Evolutionary conservation across 1,140 invertebrate species (phyloP), one percentile per base, ranked within the genome.

Genomic region (Platorchestia sp.): DNA sequence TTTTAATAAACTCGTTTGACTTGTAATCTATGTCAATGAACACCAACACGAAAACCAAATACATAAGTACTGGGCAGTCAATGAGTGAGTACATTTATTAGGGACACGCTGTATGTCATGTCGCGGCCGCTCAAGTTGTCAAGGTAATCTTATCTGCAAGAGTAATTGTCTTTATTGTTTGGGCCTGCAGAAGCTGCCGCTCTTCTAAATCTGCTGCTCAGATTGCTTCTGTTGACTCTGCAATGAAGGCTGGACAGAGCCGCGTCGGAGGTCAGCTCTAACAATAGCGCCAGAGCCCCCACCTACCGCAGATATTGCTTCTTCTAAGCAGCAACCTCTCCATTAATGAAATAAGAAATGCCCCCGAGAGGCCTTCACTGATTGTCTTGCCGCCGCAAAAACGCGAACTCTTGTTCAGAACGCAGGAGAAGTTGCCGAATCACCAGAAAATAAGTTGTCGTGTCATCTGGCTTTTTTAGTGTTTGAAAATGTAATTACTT

Each of bases 281-380:
- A 89, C 87, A 89, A 89, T 89, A 89, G 87, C 87, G 42, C 27
- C 41, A 22, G 27, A 41, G 42, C 3, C 87, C 87, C 43, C 43
- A 89, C 87, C 87, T 44, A 89, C 87, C 42, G 87, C 87, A 89
- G 87, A 89, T 89, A 89, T 89, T 89, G 41, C 87, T 89, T 89
- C 87, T 89, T 42, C 41, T 14, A 89, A 89, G 41, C 43, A 36
- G 36, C n/a, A 42, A 42, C 41, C 87, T 89, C 87, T 89, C 87
- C 87, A 89, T 89, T 89, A 89, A 89, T 89, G 36, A 89, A 89
- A 89, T 89, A 44, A 86, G 86, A 86, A 89, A 36, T 44, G 43
- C 43, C 36, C 41, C 36, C 27, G 7, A 3, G 59, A 10, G 27
- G 59, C 59, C 59, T 75, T 36, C 59, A 3, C 59, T 75, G 36